Base-by-base conservation (phyloP, 2,113 vertebrate genomes). In the Athene noctua region DNA sequence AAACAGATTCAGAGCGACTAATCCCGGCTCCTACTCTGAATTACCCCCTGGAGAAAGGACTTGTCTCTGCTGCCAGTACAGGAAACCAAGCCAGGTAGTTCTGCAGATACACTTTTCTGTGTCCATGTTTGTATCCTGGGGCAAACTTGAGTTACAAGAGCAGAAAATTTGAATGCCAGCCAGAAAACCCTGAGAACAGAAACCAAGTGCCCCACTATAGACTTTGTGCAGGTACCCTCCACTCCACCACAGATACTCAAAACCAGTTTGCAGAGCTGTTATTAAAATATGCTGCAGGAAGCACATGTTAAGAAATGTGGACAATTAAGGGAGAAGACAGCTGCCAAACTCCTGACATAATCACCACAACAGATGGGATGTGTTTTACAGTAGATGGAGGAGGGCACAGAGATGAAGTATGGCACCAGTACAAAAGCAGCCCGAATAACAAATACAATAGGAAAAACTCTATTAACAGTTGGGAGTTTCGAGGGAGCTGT, bases 301-400 rank as follows among this genome's bases (percentile, higher is more conserved):
- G 78, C 86, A 40, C 51, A 25, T 40, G 83, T 19, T 88, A 86
- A 82, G 85, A 96, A 92, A 95, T 44, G 79, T 26, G 82, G 94
- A 97, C 96, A 93, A 93, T 96, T 57, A 91, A 91, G 83, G 32
- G 78, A 92, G 93, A 36, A 91, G 85, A 19, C 95, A 98, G 97
- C 97, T 98, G 97, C 95, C 96, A 96, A 81, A 86, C 95, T 82
- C 75, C 93, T 73, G 74, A 40, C 86, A 88, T 86, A 95, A 98
- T 97, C 98, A 98, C 96, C 95, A 86, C 62, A 93, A 97, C 98
- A 98, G 98, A 98, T 97, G 97, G 96, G 96, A 71, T 10, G 59
- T 63, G 91, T n/a, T 90, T 22, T 6, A 11, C 63, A 51, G 68
- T 36, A 52, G 82, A 44, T 27, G 62, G 61, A 94, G 75, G 23